Conservation (phyloP, 1,140 invertebrate species). For the Phocides pigmalion region DNA sequence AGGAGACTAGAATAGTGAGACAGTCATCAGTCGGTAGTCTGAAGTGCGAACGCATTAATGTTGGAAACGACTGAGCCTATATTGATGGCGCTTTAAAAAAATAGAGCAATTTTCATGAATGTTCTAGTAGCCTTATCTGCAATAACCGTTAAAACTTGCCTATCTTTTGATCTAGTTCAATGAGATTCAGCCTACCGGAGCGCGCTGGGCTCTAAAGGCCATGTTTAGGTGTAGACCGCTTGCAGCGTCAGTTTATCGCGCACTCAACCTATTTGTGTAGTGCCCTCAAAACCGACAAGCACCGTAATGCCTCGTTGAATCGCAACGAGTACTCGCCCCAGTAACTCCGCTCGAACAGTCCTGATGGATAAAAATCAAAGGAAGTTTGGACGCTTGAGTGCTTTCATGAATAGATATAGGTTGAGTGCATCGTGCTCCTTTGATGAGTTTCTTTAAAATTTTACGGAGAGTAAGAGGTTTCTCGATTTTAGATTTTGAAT, state of each 20-base stretch:
- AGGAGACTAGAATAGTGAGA: no score
- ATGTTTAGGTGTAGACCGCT: slow-evolving; percentile 22
- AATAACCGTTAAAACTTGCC: not conserved
- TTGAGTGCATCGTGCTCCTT: slow-evolving; percentile 3
- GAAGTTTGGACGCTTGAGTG: slow-evolving; percentile 9
- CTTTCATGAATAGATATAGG: slow-evolving; percentile 10
- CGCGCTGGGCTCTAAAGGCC: slow-evolving; percentile 3
- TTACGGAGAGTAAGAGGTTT: not conserved
- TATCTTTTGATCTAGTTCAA: slow-evolving; percentile 10
- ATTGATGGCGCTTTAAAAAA: no score
- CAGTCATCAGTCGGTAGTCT: no score
- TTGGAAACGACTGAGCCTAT: no score
- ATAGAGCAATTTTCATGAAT: no score
- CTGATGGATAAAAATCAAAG: slow-evolving; percentile 27
- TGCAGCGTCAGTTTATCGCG: slow-evolving; percentile 25
- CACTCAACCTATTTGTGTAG: slow-evolving; percentile 45
- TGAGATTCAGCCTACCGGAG: slow-evolving; percentile 6
- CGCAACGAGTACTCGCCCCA: slow-evolving; percentile 21
- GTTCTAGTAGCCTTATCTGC: no score
- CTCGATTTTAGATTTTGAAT: not conserved
- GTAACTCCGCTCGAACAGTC: slow-evolving; percentile 19
- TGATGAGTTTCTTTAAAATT: slow-evolving; percentile 10
- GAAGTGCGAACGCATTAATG: no score
- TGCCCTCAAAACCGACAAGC: slow-evolving; percentile 32
- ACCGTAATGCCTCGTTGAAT: slow-evolving; percentile 26